A percentile compares a stretch with the other conserved stretches of the same genome.
phyloP scores from a whole-genome alignment of 2,888 invertebrate genomes.

The Phengaris alcon region DNA sequence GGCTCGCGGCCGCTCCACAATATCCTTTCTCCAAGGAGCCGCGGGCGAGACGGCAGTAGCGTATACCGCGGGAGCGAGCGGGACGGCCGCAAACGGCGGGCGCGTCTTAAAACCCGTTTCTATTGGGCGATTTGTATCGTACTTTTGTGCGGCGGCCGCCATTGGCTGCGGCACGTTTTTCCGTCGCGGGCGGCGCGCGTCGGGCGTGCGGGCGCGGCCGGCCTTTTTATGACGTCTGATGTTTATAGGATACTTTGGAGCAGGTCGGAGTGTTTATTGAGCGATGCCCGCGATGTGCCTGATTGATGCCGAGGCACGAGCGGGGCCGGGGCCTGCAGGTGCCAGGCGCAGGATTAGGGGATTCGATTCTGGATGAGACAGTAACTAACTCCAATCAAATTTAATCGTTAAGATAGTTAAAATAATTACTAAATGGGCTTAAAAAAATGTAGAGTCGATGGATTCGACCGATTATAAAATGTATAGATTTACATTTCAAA shows the following conservation, averaged over 20 bases:
- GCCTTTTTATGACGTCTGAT: slow-evolving; percentile 57
- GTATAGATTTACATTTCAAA: too few relatives aligned
- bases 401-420: too few relatives aligned
- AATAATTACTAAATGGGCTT: too few relatives aligned
- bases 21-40: slow-evolving; percentile 42
- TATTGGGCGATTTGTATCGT: slow-evolving; percentile 60
- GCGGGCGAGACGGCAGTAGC: slow-evolving; percentile 42
- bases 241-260: slow-evolving; percentile 60
- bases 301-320: slow-evolving; percentile 32
- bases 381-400: too few relatives aligned
- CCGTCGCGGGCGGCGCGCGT: slow-evolving; percentile 45
- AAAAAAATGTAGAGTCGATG: too few relatives aligned
- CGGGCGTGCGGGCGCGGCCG: slow-evolving; percentile 33
- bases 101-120: slow-evolving; percentile 55
- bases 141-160: slow-evolving; percentile 50
- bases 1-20: slow-evolving; percentile 42
- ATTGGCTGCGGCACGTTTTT: slow-evolving; percentile 50
- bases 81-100: slow-evolving; percentile 49
- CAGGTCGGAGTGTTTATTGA: slow-evolving; percentile 52
- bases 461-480: too few relatives aligned
- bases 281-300: slow-evolving; percentile 41
- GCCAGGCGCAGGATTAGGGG: background rate
- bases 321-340: background rate
- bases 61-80: slow-evolving; percentile 47
- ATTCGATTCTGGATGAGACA: too few relatives aligned